Evolutionary conservation across 2,113 vertebrate genomes (phyloP), one percentile per base, ranked within the genome.

Genomic region (Amblyopsis rosae): DNA sequence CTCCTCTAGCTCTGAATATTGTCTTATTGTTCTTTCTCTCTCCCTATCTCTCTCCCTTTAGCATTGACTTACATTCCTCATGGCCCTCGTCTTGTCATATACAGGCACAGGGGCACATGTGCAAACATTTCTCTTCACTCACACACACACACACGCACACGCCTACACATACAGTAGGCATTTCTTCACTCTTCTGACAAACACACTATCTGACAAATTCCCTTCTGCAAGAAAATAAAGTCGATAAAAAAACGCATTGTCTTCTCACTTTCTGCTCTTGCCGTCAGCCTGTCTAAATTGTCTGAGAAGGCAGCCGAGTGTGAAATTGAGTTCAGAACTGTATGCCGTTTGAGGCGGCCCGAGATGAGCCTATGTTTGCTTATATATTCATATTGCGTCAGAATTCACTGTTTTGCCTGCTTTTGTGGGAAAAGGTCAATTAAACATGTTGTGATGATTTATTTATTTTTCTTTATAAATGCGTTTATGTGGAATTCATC

Each of bases 281-380:
- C 88, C 83, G 83, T 90, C 91, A 90, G 88, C 82, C 88, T 92
- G 90, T 91, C 91, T 91, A 90, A 90, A 93, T 90, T 93, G 91
- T 92, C 91, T 93, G 84, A 86, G 77, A 87, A 90, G 61, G 79
- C 90, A 88, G 70, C 74, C 73, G 77, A 92, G 90, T 87, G 86
- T 93, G 92, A 93, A 94, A 94, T 90, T 95, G 91, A 93, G 89
- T 94, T 91, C 89, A 92, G 80, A 88, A 86, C 87, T 88, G 88
- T 89, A 83, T 55, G 83, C 76, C 74, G 90, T 69, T 62, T 79
- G 85, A 80, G 79, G 63, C 81, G 75, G 78, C 80, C 77, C 71
- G 73, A 73, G 86, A 89, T 72, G 81, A 86, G 90, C 80, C 75
- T 82, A 78, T 90, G 88, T 89, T 92, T 88, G 80, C 84, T 90